phyloP scores from a whole-genome alignment of 2,797 vertebrate species.

The Mormyrops boulengeri region DNA sequence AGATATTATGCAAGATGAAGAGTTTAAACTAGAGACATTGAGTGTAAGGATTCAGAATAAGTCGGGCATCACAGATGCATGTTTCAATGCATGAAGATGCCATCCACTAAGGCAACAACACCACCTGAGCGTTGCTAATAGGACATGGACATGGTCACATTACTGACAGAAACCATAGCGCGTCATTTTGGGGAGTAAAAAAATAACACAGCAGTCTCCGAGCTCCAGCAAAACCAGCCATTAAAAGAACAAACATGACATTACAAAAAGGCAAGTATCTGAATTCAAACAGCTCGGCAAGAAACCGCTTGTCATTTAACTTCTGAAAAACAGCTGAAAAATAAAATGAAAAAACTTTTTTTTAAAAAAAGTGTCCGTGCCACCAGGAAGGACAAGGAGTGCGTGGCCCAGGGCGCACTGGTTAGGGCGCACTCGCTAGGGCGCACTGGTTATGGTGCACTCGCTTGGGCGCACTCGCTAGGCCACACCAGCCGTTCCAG shows the following conservation, averaged over 20 bases:
- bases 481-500: conserved; percentile 41
- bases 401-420: neutral
- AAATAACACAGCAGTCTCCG: neutral
- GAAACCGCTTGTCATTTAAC: neutral
- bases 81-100: neutral
- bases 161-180: neutral
- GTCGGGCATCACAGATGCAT: neutral
- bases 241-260: neutral
- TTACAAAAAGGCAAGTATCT: neutral
- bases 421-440: neutral
- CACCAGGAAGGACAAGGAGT: neutral
- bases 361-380: neutral
- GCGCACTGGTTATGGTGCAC: neutral
- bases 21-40: neutral
- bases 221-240: neutral
- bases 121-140: neutral
- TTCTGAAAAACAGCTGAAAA: neutral
- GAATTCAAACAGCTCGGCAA: neutral
- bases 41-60: neutral
- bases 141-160: neutral
- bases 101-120: neutral
- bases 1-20: neutral
- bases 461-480: neutral
- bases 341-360: neutral
- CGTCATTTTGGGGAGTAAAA: neutral